Evolutionary conservation across 2,888 invertebrate species (phyloP), one percentile per base, ranked within the genome.

Genomic region (Melieria omissa): DNA sequence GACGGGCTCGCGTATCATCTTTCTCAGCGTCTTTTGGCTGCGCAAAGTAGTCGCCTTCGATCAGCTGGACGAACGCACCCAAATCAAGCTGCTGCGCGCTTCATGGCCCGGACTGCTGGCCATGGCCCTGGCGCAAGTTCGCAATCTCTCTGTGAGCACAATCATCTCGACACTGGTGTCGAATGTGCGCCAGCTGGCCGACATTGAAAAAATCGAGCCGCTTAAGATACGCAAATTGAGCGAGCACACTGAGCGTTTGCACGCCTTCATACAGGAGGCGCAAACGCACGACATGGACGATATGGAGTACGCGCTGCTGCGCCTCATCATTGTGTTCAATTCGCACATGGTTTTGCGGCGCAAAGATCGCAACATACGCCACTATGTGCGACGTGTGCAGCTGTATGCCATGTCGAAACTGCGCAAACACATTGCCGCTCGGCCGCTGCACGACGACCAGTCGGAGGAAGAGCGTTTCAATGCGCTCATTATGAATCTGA

Each of bases 101-200:
- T 94, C 95, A 80, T 99, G 98, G 98, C 92, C 96, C 73, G 96
- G 97, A 83, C 86, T 99, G 74, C 95, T 99, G 85, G 93, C 94
- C 2, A 89, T 99, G 47, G 97, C 97, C 0, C 89, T 99, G 76
- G 93, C 96, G 10, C 96, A 97, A 87, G 95, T 94, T 83, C 90
- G 92, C 71, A 91, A 92, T 44, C 88, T 97, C 80, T 93, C 93
- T 8, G 89, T 98, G 74, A 88, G 91, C 67, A 91, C 95, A 66
- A 93, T 98, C 79, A 89, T 98, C 78, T 92, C 94, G 44, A 94
- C 94, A 75, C 77, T 86, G 5, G 81, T 95, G 93, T 86, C 90
- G 90, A 74, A 93, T 91, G 81, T 88, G 84, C 82, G 82, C 81
- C 71, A 89, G 85, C 60, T 85, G 63, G 82, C 85, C 1, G 85